Evolutionary conservation across 2,113 vertebrate genomes (phyloP), one percentile per base, ranked within the genome.

Genomic region (Vulpes ferrilata): DNA sequence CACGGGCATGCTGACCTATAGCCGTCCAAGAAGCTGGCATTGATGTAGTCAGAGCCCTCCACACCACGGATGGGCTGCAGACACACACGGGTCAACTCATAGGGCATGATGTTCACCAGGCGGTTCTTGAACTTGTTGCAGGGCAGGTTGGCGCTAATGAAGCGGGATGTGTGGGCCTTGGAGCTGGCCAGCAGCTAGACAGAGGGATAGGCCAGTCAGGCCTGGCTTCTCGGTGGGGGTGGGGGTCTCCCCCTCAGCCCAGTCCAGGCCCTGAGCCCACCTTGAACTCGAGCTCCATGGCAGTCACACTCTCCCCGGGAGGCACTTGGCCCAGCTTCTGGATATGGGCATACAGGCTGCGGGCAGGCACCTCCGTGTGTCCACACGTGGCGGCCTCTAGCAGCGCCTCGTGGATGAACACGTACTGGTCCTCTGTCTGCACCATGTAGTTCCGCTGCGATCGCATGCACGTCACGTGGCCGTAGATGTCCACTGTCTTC

Each of bases 51-150:
- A 0, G 99, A 99, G 97, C 99, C 99, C 98, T 99, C 99, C 10
- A 99, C 99, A 0, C 99, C 99, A 48, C 99, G 99, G 98, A 99
- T 99, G 80, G 99, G 99, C 98, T 99, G 99, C 98, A 99, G 99
- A 97, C 99, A 99, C 92, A 99, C 99, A 0, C 99, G 99, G 0
- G 99, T 99, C 94, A 99, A 98, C 98, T 99, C 99, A 0, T 99
- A 99, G 0, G 99, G 99, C 99, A 99, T 99, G 97, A 99, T 99
- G 98, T 99, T 99, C 95, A 99, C 99, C 2, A 99, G 99, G 67
- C 99, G 99, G 98, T 99, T 99, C 99, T 99, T 99, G 98, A 99
- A 99, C 97, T 99, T 99, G 99, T 99, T 99, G 98, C 99, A 99
- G 0, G 99, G 99, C 97, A 99, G 99, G 98, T 99, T 99, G 99